These are phyloP conservation scores for Pristionchus exspectatus DNA, from an alignment of 2,888 invertebrate genomes.

Conservation along the genomic window DNA sequence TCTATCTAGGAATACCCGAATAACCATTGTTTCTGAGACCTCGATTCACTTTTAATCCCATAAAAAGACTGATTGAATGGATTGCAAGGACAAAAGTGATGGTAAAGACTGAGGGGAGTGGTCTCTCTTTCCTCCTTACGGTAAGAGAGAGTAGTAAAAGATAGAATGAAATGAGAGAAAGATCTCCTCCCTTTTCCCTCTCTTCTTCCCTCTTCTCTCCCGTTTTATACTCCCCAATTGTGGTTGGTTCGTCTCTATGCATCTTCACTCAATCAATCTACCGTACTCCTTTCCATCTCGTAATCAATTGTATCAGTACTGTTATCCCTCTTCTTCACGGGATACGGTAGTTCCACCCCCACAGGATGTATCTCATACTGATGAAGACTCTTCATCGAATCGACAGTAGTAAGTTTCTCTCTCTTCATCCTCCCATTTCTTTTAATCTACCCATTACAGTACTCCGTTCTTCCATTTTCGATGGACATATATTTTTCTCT, in stretches of 20 bases:
- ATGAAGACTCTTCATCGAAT: background rate
- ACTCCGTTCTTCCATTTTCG: background rate
- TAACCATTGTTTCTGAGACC: background rate
- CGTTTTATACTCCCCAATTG: slow-evolving; percentile 39
- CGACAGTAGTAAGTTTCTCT: background rate
- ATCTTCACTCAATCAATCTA: slow-evolving; percentile 9
- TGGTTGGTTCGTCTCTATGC: slow-evolving; percentile 19
- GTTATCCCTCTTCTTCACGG: slow-evolving; percentile 37
- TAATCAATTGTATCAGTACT: slow-evolving; percentile 1
- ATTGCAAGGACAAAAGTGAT: slow-evolving; percentile 7
- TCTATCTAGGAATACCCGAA: slow-evolving; percentile 41
- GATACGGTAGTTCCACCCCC: background rate
- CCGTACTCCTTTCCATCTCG: slow-evolving; percentile 22
- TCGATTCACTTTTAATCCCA: slow-evolving; percentile 33
- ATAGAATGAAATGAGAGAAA: slow-evolving; percentile 32
- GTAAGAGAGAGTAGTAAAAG: slow-evolving; percentile 7
- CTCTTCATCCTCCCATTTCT: background rate
- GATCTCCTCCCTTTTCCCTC: slow-evolving; percentile 47
- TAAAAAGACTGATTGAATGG: slow-evolving; percentile 45
- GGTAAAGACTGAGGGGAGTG: slow-evolving; percentile 44
- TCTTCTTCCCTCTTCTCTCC: slow-evolving; percentile 30
- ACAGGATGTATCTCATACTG: background rate
- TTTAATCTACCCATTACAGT: slow-evolving; percentile 17
- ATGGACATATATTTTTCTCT: background rate
- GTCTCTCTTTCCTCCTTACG: slow-evolving; percentile 28